phyloP scores from a whole-genome alignment of 1,140 invertebrate species.

The Drosophila ercepeae region DNA sequence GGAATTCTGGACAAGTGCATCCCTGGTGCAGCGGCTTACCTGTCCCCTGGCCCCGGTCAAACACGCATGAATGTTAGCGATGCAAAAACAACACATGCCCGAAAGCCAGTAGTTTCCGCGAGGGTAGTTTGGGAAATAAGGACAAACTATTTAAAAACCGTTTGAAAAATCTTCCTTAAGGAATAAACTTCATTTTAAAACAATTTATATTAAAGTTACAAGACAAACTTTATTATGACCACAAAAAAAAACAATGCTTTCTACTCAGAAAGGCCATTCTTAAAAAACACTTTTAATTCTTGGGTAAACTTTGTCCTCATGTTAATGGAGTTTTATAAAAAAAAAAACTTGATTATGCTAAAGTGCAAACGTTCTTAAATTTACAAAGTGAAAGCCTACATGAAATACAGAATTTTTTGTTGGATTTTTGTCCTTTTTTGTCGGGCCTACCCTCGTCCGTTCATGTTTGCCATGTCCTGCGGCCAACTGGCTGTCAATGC shows the following conservation, averaged over 20 bases:
- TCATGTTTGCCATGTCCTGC: slow-evolving; percentile 46
- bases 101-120: slow-evolving; percentile 4
- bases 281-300: slow-evolving; percentile 10
- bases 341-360: slow-evolving; percentile 16
- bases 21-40: slow-evolving; percentile 2
- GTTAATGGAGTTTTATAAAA: slow-evolving; percentile 24
- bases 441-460: slow-evolving; percentile 5
- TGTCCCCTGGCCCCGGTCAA: not conserved
- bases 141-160: not conserved
- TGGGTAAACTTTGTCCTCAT: slow-evolving; percentile 14
- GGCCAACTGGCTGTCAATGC: slow-evolving; percentile 57
- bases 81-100: slow-evolving; percentile 19
- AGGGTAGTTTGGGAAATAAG: slow-evolving; percentile 5
- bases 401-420: not conserved
- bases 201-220: not conserved
- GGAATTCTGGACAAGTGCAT: slow-evolving; percentile 15
- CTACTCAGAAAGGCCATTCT: slow-evolving; percentile 10
- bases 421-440: not conserved
- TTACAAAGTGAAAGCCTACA: slow-evolving; percentile 26
- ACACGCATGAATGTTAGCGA: slow-evolving; percentile 4
- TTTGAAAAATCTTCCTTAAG: not conserved
- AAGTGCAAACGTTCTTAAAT: slow-evolving; percentile 24
- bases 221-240: not conserved
- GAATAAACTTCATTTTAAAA: not conserved
- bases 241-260: not conserved